phyloP scores from a whole-genome alignment of 2,888 invertebrate species.

The Endotricha flammealis region DNA sequence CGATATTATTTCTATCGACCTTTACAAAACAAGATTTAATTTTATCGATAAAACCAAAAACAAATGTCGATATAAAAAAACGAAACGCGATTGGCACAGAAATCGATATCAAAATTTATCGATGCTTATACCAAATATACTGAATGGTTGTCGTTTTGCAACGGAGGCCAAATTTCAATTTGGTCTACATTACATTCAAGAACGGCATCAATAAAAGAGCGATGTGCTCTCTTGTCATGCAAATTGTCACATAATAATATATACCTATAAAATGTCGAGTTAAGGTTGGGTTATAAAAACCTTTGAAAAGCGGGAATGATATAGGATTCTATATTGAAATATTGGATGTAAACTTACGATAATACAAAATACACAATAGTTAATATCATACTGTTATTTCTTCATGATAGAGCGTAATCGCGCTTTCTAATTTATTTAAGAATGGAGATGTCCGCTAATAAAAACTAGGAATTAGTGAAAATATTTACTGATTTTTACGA shows the following conservation, averaged over 20 bases:
- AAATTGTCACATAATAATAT: conserved; percentile 37
- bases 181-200: conserved; percentile 28
- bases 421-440: too few relatives aligned
- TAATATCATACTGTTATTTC: too few relatives aligned
- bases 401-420: too few relatives aligned
- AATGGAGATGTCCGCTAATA: too few relatives aligned
- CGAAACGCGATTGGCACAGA: conserved; percentile 8
- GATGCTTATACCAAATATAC: conserved; percentile 5
- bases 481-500: too few relatives aligned
- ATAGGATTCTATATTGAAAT: too few relatives aligned
- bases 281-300: conserved; percentile 16
- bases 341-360: too few relatives aligned
- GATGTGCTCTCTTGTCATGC: conserved; percentile 44
- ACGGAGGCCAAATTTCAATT: conserved; percentile 50
- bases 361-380: too few relatives aligned
- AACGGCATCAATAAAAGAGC: conserved; percentile 25
- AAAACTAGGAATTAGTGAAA: too few relatives aligned
- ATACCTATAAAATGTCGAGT: conserved; percentile 20
- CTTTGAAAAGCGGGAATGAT: too few relatives aligned
- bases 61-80: conserved; percentile 3
- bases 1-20: background rate
- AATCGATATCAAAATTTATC: conserved; percentile 9
- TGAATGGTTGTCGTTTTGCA: conserved; percentile 12
- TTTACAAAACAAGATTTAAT: too few relatives aligned
- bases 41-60: background rate